phyloP scores from a whole-genome alignment of 2,888 invertebrate genomes.

The Brachyopa scutellaris region DNA sequence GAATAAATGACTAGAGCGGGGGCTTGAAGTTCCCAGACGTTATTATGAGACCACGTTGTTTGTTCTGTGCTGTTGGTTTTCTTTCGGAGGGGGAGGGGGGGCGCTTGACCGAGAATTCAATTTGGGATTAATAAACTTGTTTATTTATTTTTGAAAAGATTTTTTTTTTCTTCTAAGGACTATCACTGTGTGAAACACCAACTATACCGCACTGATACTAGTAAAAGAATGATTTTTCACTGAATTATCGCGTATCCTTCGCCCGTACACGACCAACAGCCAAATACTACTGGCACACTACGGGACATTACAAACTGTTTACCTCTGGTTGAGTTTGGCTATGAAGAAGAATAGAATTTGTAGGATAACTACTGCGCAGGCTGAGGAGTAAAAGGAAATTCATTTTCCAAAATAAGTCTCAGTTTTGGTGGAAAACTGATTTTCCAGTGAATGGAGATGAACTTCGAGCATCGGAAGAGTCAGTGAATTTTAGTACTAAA shows the following conservation, averaged over 20 bases:
- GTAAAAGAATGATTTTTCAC: constrained; percentile 14
- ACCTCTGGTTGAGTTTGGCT: constrained; percentile 24
- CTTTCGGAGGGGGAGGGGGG: neutral
- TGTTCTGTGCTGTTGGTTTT: constrained; percentile 30
- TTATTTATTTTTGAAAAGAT: too few relatives aligned
- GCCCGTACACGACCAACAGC: constrained; percentile 65
- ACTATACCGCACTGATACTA: constrained; percentile 4
- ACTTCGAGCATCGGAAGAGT: neutral
- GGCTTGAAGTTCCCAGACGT: constrained; percentile 26
- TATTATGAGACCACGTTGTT: constrained; percentile 25
- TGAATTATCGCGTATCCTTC: constrained; percentile 46
- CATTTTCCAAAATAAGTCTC: neutral
- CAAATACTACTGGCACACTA: constrained; percentile 59
- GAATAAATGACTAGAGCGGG: constrained; percentile 26
- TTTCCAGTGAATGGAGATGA: neutral
- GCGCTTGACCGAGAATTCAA: constrained; percentile 2
- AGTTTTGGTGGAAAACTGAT: constrained; percentile 26
- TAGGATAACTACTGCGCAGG: constrained; percentile 22
- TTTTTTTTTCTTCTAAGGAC: neutral
- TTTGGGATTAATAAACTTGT: neutral
- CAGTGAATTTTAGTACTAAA: constrained; percentile 57
- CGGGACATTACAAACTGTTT: constrained; percentile 50
- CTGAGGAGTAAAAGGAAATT: neutral
- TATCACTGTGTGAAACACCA: neutral
- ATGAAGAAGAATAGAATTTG: neutral